Evolutionary conservation across 2,888 invertebrate genomes (phyloP), one percentile per base, ranked within the genome.

Genomic region (Limnephilus lunatus): DNA sequence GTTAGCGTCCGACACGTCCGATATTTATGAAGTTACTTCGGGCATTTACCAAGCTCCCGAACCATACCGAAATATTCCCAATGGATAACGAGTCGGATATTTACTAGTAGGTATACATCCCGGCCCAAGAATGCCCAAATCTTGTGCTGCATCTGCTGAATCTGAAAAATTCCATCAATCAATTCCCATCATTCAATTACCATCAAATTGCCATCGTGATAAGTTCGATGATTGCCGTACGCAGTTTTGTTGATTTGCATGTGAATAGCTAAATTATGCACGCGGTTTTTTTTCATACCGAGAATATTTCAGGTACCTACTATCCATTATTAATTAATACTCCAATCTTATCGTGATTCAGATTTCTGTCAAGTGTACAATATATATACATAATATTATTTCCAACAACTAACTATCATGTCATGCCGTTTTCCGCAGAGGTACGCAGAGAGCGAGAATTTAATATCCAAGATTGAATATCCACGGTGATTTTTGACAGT

Each of bases 231-330:
- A 86, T 86, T 35, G 86, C 48, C 12, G 82, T 32, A 82, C 48
- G 15, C 48, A 86, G 31, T 86, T 86, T 35, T 86, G 35, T 86
- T 48, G n/a, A 86, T 86, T 86, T 86, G 86, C 44, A 86, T 86
- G 48, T 86, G 44, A 86, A 86, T 86, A 30, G 86, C 44, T 86
- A 30, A 39, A 86, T 5, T 35, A 86, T 30, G 30, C 48, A n/a
- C n/a, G 9, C 68, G n/a, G 9, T 4, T 68, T 68, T 68, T 68
- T 68, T 68, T 68, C 68, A 68, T 68, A 68, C 25, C 25, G 25
- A 68, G 68, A 68, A 68, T 14, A 14, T 14, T 48, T 7, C 25
- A 35, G 35, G 35, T 4, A 35, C 35, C 0, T 68, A 68, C 53
- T 68, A 19, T 68, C 19, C 19, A 68, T 53, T 19, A 53, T 15